These are phyloP conservation scores for Limnephilus marmoratus DNA, from an alignment of 2,888 invertebrate genomes.

Conservation along the genomic window DNA sequence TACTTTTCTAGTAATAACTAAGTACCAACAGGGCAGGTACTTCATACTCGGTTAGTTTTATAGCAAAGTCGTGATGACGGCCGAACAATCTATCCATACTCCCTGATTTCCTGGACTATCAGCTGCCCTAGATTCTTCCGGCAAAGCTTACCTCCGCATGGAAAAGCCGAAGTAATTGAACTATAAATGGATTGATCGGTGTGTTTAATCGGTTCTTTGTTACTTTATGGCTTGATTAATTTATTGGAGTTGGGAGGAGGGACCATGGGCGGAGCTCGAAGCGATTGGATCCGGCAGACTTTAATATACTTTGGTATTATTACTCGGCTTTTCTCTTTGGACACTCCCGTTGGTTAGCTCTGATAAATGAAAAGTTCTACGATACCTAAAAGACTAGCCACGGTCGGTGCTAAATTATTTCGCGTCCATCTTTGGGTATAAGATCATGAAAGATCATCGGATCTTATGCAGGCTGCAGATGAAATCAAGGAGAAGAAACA, in stretches of 20 bases:
- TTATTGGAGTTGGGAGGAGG: conserved; percentile 21
- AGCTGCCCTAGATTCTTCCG: background rate
- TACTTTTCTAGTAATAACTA: conserved; percentile 31
- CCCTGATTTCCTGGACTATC: conserved; percentile 33
- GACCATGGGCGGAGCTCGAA: conserved; percentile 12
- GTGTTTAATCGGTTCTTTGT: background rate
- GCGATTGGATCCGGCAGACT: conserved; percentile 35
- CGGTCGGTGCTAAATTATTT: conserved; percentile 3
- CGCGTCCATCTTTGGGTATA: background rate
- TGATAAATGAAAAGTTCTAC: background rate
- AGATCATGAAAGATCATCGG: background rate
- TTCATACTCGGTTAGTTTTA: conserved; percentile 3
- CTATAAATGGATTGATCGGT: background rate
- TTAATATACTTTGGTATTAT: conserved; percentile 16
- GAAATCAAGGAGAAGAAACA: background rate
- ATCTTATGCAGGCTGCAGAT: background rate
- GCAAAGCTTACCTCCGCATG: conserved; percentile 7
- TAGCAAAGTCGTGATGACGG: conserved; percentile 38
- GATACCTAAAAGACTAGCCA: background rate
- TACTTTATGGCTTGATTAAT: background rate
- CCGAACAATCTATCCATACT: conserved; percentile 6
- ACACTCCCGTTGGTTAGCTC: background rate
- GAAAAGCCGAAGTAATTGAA: background rate
- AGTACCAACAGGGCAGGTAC: background rate
- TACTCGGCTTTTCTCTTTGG: conserved; percentile 6